Conservation (phyloP, 2,888 invertebrate genomes). For the Notodromas monacha region DNA sequence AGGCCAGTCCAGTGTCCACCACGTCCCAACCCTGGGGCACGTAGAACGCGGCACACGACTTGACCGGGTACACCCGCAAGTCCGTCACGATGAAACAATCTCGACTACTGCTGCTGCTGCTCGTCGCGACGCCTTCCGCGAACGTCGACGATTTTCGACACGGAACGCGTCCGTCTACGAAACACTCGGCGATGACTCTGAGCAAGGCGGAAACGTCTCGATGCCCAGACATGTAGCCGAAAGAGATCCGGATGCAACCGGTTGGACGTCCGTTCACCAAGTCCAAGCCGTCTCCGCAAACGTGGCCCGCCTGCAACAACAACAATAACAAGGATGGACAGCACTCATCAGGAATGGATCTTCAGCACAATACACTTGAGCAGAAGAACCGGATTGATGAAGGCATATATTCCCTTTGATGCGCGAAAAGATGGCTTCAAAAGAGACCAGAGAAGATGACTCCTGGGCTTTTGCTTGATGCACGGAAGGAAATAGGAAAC, state of each 20-base stretch:
- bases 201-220: slow-evolving; percentile 36
- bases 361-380: no score
- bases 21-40: slow-evolving; percentile 34
- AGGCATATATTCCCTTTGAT: no score
- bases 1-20: slow-evolving; percentile 38
- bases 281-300: slow-evolving; percentile 63
- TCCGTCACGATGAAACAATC: slow-evolving; percentile 14
- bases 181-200: slow-evolving; percentile 37
- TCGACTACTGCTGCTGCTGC: background rate
- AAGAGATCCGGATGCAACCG: slow-evolving; percentile 63
- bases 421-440: no score
- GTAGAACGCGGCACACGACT: slow-evolving; percentile 54
- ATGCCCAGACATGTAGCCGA: slow-evolving; percentile 55
- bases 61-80: slow-evolving; percentile 49
- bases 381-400: no score
- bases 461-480: no score
- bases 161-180: slow-evolving; percentile 17
- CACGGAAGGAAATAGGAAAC: no score
- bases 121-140: slow-evolving; percentile 1
- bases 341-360: no score
- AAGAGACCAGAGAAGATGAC: no score
- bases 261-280: slow-evolving; percentile 55
- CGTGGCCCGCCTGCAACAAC: slow-evolving; percentile 33
- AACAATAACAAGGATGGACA: no score
- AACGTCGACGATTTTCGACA: no score